These are phyloP conservation scores for Apotomis betuletana DNA, from an alignment of 2,888 invertebrate genomes.

Conservation along the genomic window DNA sequence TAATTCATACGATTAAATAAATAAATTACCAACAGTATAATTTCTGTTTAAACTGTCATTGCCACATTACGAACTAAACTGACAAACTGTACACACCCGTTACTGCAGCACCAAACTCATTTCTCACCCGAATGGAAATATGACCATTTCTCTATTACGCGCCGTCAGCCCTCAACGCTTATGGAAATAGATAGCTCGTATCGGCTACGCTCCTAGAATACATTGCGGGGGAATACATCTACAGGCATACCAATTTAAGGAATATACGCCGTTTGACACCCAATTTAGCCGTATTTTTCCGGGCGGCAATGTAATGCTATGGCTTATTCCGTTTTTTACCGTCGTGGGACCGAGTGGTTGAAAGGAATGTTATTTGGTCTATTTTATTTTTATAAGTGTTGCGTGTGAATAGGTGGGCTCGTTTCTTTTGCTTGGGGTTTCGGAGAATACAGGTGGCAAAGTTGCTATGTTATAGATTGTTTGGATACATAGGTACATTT, in stretches of 20 bases:
- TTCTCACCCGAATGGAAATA: slow-evolving; percentile 20
- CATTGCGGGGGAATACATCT: slow-evolving; percentile 40
- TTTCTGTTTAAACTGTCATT: too few species aligned
- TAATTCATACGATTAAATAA: too few species aligned
- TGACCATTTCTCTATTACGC: slow-evolving; percentile 27
- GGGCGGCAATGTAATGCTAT: slow-evolving; percentile 32
- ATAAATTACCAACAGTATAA: too few species aligned
- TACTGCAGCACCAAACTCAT: slow-evolving; percentile 17
- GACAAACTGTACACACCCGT: slow-evolving; percentile 2
- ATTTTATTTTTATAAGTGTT: slow-evolving; percentile 19
- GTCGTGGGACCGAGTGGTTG: slow-evolving; percentile 23
- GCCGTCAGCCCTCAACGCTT: slow-evolving; percentile 29
- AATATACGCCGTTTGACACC: slow-evolving; percentile 42
- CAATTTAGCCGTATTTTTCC: slow-evolving; percentile 40
- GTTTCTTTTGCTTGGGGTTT: not conserved
- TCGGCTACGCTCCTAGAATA: slow-evolving; percentile 38
- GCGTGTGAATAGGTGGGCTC: not conserved
- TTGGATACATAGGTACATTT: too few species aligned
- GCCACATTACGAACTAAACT: not conserved
- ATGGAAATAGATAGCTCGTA: slow-evolving; percentile 41
- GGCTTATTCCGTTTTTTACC: slow-evolving; percentile 36
- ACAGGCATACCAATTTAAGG: slow-evolving; percentile 38
- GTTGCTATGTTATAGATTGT: not conserved
- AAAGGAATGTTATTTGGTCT: slow-evolving; percentile 26
- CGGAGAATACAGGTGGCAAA: not conserved